Percentiles rank a stretch among this genome's conserved stretches.
Evolutionary conservation across 2,888 invertebrate species (phyloP).

Genomic region (Dolomedes plantarius): DNA sequence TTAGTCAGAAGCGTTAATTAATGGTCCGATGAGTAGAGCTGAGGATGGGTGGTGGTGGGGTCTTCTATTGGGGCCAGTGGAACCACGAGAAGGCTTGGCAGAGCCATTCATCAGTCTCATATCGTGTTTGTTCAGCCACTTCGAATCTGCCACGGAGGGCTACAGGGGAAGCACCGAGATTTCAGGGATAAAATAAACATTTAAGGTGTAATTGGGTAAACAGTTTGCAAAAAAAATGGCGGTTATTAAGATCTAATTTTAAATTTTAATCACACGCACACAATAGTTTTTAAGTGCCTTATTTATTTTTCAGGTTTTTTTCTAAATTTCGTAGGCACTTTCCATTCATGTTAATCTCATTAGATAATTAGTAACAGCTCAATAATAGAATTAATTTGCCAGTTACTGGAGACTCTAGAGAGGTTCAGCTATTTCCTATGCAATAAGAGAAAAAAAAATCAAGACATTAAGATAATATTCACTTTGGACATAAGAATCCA

Average conservation of each 20-base stretch:
- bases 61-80: constrained; percentile 6
- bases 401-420: too few relatives aligned
- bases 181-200: background rate
- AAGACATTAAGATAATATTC: too few relatives aligned
- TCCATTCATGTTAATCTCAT: too few relatives aligned
- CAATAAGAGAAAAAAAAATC: too few relatives aligned
- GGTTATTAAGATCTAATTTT: background rate
- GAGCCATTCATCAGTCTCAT: constrained; percentile 37
- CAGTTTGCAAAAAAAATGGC: background rate
- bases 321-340: too few relatives aligned
- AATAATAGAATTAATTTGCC: too few relatives aligned
- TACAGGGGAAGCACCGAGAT: background rate
- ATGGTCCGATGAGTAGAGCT: constrained; percentile 35
- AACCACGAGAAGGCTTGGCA: constrained; percentile 32
- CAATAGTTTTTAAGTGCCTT: too few relatives aligned
- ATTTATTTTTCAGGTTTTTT: too few relatives aligned
- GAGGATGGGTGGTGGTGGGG: constrained; percentile 8
- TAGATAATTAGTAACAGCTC: too few relatives aligned
- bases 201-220: background rate
- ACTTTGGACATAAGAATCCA: too few relatives aligned
- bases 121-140: constrained; percentile 36
- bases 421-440: too few relatives aligned
- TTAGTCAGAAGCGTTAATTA: constrained; percentile 47
- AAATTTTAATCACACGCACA: background rate
- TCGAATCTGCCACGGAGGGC: constrained; percentile 3